Base-by-base conservation (phyloP, 2,888 invertebrate species). In the Carpatolechia fugitivella region DNA sequence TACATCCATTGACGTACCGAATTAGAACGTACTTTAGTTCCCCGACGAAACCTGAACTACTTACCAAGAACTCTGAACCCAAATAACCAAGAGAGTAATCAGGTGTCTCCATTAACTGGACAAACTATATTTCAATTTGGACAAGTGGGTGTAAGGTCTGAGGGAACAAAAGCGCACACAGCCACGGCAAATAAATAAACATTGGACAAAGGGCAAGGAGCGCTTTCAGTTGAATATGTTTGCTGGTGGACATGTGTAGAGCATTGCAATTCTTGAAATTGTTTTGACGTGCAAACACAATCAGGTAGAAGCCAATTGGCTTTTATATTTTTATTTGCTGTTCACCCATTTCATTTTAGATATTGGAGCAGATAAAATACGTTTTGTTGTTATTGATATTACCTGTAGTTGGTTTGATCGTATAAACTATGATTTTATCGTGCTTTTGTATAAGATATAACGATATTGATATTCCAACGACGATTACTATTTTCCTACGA, bases 1-100 rank as follows among this genome's bases (percentile, higher is more conserved):
- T 83, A 84, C 80, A 79, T 69, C 79, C 76, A 84, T 84, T 82
- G 83, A 80, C 78, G 76, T 78, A 75, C 70, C 64, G 74, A 83
- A 83, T 20, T 35, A 82, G 80, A 82, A 78, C 82, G 77, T 67
- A 65, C 63, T 66, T 65, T 62, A 60, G 63, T 30, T 3, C 47
- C 65, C 13, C 35, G n/a, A 36, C 36, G 14, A 14, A 40, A 40
- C 3, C 3, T 11, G 18, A 41, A 41, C 40, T 11, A 20, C 11
- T 18, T 20, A 41, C 11, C 1, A 1, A 11, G 40, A 41, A 16
- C 20, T 18, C 18, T 18, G 1, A 18, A 10, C 10, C 1, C 20
- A 20, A 11, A 41, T 3, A 41, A 1, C 16, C 4, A 5, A 5
- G 18, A 3, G 10, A 18, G 18, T 20, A 20, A 41, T 41, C 40